A percentile compares a stretch with the other conserved stretches of the same genome.
Evolutionary conservation across 2,888 invertebrate species (phyloP).

Genomic region (Peribatodes rhomboidaria): DNA sequence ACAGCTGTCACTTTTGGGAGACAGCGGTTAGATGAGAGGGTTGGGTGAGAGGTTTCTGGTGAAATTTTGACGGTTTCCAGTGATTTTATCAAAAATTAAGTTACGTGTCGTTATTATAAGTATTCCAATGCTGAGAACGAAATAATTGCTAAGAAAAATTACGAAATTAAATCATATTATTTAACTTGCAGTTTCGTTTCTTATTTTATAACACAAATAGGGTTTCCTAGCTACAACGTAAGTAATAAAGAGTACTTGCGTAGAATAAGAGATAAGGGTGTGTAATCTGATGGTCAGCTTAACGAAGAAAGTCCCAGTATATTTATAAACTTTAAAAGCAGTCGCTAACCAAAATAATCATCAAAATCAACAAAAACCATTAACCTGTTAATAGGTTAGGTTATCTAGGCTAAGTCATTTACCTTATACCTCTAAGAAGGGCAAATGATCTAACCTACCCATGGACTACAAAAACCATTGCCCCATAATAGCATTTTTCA

Average conservation of each 20-base stretch:
- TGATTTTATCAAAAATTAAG: neutral
- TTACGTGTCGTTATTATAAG: slow-evolving; percentile 77
- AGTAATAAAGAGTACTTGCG: no score
- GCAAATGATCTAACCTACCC: neutral
- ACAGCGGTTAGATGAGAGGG: neutral
- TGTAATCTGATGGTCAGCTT: no score
- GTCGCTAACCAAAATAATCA: neutral
- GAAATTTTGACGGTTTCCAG: neutral
- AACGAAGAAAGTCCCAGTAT: no score
- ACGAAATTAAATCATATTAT: slow-evolving; percentile 87
- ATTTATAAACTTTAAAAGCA: neutral
- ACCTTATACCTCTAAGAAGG: no score
- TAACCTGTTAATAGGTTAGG: neutral
- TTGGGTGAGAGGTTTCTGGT: neutral
- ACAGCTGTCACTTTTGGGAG: neutral
- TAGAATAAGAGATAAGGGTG: no score
- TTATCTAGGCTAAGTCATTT: no score
- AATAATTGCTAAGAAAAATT: slow-evolving; percentile 86
- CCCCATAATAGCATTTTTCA: slow-evolving; percentile 15
- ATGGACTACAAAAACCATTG: slow-evolving; percentile 8
- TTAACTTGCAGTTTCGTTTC: slow-evolving; percentile 76
- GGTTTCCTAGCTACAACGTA: neutral
- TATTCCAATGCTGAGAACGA: slow-evolving; percentile 84
- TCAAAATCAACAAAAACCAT: neutral
- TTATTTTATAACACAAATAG: slow-evolving; percentile 44